These are phyloP conservation scores for Cossypha heuglini DNA, from an alignment of 2,797 vertebrate species.

Conservation along the genomic window DNA sequence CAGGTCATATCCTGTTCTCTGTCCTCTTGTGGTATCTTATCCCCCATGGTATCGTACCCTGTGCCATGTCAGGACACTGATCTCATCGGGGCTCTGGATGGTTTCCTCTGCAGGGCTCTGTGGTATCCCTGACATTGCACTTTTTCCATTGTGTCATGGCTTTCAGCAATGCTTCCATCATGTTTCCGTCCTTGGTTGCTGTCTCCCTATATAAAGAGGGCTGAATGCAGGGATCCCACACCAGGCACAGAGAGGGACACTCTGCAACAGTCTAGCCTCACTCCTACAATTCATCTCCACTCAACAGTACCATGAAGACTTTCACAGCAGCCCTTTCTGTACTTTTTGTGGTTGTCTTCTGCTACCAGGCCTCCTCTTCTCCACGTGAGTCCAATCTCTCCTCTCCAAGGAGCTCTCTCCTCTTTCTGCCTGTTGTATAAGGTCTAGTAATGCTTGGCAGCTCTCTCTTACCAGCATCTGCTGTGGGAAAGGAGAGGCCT, in stretches of 20 bases:
- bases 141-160: not conserved
- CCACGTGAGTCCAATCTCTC: not conserved
- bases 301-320: constrained; percentile 24
- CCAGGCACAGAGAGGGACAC: not conserved
- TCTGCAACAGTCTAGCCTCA: not conserved
- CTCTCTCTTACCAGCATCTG: not conserved
- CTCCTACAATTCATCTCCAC: not conserved
- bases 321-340: not conserved
- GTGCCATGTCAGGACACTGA: not conserved
- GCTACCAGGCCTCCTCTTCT: not conserved
- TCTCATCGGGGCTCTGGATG: rapidly evolving
- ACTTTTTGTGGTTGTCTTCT: not conserved
- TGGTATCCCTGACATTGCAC: not conserved
- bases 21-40: not conserved
- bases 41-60: not conserved
- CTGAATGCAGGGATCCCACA: not conserved
- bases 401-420: not conserved
- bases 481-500: not conserved
- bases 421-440: not conserved
- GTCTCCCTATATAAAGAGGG: not conserved
- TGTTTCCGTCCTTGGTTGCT: rapidly evolving
- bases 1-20: not conserved
- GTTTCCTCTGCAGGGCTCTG: not conserved
- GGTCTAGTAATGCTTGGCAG: not conserved
- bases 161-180: not conserved